A percentile compares a stretch with the other conserved stretches of the same genome.
Evolutionary conservation across 2,888 invertebrate genomes (phyloP).

Genomic region (Amphipyra tragopoginis): DNA sequence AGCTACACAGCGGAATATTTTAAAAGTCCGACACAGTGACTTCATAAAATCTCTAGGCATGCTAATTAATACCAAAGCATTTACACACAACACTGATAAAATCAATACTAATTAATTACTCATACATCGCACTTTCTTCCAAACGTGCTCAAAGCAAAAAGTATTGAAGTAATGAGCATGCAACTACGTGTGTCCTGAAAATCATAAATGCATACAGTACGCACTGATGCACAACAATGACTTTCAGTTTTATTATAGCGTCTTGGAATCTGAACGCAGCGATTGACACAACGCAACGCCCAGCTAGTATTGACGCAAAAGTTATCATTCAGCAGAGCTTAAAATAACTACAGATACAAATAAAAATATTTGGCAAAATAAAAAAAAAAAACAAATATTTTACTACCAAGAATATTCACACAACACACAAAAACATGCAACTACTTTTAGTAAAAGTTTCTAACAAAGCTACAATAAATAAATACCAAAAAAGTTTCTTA

Average conservation of each 20-base stretch:
- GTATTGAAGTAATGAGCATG: slow-evolving; percentile 41
- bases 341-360: slow-evolving; percentile 12
- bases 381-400: not conserved
- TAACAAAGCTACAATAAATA: not conserved
- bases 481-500: not conserved
- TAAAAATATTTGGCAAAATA: not conserved
- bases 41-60: slow-evolving; percentile 16
- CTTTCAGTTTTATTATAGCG: slow-evolving; percentile 82
- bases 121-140: slow-evolving; percentile 57
- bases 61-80: slow-evolving; percentile 16
- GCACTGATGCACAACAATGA: slow-evolving; percentile 65
- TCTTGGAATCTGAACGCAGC: slow-evolving; percentile 83
- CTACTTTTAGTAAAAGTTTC: not conserved
- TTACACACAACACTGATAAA: slow-evolving; percentile 37
- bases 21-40: not conserved
- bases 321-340: slow-evolving; percentile 26
- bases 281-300: slow-evolving; percentile 71
- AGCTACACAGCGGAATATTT: not conserved
- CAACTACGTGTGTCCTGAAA: slow-evolving; percentile 73
- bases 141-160: slow-evolving; percentile 36
- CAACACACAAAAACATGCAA: slow-evolving; percentile 1
- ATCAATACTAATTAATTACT: slow-evolving; percentile 46
- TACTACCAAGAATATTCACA: not conserved
- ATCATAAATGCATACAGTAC: slow-evolving; percentile 65
- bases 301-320: slow-evolving; percentile 85